Percentiles rank a stretch among this genome's conserved stretches.
Conservation (phyloP, 2,888 invertebrate species). For the Drosophila peninsularis region DNA sequence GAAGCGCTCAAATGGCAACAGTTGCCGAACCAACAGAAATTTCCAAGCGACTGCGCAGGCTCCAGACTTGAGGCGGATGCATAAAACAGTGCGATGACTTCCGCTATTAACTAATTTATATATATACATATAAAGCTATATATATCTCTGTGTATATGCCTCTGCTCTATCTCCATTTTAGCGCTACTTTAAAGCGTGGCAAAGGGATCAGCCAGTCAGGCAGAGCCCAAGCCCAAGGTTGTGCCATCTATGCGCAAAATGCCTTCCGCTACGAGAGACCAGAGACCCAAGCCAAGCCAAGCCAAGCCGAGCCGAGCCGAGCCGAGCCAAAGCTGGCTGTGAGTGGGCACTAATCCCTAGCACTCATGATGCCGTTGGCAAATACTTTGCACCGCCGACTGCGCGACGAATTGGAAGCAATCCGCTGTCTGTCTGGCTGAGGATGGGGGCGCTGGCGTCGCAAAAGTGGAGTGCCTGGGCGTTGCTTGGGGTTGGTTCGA, state of each 20-base stretch:
- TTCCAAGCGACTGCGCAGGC: constrained; percentile 73
- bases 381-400: constrained; percentile 79
- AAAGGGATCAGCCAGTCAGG: constrained; percentile 44
- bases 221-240: constrained; percentile 65
- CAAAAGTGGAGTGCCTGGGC: constrained; percentile 66
- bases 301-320: constrained; percentile 25
- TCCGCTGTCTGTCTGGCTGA: constrained; percentile 73
- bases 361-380: constrained; percentile 76
- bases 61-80: constrained; percentile 73
- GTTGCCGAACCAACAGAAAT: constrained; percentile 59
- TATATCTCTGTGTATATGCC: neutral
- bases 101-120: constrained; percentile 79
- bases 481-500: constrained; percentile 70
- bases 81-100: constrained; percentile 80
- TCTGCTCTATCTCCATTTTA: constrained; percentile 52
- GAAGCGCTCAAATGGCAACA: constrained; percentile 61
- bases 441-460: constrained; percentile 20
- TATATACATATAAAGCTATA: constrained; percentile 1
- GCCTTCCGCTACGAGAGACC: constrained; percentile 52
- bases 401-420: constrained; percentile 82
- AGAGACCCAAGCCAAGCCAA: constrained; percentile 20
- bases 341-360: constrained; percentile 75
- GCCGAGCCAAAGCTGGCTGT: constrained; percentile 30
- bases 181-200: constrained; percentile 63
- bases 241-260: constrained; percentile 55